Evolutionary conservation across 92 coral and sea anemone genomes (phyloP).

Genomic region (Umimayanthus chanpuru): DNA sequence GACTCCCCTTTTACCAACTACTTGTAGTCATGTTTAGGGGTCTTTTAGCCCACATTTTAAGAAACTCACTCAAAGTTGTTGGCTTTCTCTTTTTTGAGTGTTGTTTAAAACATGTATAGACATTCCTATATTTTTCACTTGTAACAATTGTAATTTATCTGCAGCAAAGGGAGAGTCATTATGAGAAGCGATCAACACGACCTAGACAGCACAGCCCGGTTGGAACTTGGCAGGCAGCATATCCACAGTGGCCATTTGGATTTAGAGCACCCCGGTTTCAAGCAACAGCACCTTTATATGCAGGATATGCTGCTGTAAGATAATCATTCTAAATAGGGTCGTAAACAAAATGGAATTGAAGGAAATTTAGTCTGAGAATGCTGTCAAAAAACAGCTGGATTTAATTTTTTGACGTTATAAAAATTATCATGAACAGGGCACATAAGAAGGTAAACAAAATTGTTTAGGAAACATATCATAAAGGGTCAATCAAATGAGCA

Average conservation of each 20-base stretch:
- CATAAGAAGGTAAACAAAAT: no score
- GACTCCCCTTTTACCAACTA: no score
- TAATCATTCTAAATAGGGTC: not conserved
- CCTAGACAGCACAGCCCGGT: constrained; percentile 57
- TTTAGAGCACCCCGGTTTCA: constrained; percentile 79
- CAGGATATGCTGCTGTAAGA: constrained; percentile 72
- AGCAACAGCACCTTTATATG: constrained; percentile 74
- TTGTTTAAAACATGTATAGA: not conserved
- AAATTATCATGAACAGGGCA: no score
- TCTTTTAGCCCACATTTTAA: not conserved
- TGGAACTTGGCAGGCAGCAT: constrained; percentile 73
- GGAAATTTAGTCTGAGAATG: no score
- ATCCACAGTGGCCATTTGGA: constrained; percentile 78
- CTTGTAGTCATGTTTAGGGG: no score
- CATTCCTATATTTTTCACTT: not conserved
- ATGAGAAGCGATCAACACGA: constrained; percentile 51
- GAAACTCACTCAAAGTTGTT: not conserved
- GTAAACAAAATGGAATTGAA: not conserved
- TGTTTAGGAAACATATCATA: no score
- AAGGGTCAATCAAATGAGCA: no score
- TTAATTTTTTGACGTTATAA: no score
- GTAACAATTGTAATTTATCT: not conserved
- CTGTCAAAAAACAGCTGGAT: no score
- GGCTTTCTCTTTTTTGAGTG: not conserved
- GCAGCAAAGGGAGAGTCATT: constrained; percentile 60